These are phyloP conservation scores for Clarias magur DNA, from an alignment of 2,113 vertebrate species.

Conservation along the genomic window DNA sequence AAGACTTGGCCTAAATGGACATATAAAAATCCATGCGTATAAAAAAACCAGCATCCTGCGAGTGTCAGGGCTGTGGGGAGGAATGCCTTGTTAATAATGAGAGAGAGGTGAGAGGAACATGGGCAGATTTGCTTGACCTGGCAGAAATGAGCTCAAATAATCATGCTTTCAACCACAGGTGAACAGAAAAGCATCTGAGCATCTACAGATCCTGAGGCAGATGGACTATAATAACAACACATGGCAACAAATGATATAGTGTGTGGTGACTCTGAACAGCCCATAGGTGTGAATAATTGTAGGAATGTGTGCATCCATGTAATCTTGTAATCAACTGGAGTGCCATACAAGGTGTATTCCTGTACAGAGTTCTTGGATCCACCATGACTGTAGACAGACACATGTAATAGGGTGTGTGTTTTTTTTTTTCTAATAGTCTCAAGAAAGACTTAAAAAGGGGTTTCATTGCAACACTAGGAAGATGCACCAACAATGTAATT, in stretches of 20 bases:
- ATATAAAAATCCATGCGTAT: not conserved
- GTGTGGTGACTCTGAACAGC: not conserved
- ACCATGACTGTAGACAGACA: not conserved
- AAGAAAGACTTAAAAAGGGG: not conserved
- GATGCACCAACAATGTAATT: not conserved
- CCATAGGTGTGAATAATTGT: not conserved
- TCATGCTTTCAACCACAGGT: not conserved
- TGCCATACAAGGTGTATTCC: not conserved
- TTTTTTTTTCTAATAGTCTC: not conserved
- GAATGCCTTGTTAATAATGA: not conserved
- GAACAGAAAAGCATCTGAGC: not conserved
- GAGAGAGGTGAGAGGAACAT: not conserved
- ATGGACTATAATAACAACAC: not conserved
- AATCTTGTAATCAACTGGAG: not conserved
- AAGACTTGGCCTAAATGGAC: not conserved
- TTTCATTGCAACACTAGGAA: not conserved
- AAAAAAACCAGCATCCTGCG: not conserved
- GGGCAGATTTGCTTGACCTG: not conserved
- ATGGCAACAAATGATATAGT: not conserved
- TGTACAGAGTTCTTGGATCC: not conserved
- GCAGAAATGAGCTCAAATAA: not conserved
- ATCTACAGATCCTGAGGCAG: not conserved
- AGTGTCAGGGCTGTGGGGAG: not conserved
- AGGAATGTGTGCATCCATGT: not conserved
- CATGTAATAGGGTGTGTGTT: not conserved